Base-by-base conservation (phyloP, 1,140 invertebrate genomes). In the Frieseomelitta varia region DNA sequence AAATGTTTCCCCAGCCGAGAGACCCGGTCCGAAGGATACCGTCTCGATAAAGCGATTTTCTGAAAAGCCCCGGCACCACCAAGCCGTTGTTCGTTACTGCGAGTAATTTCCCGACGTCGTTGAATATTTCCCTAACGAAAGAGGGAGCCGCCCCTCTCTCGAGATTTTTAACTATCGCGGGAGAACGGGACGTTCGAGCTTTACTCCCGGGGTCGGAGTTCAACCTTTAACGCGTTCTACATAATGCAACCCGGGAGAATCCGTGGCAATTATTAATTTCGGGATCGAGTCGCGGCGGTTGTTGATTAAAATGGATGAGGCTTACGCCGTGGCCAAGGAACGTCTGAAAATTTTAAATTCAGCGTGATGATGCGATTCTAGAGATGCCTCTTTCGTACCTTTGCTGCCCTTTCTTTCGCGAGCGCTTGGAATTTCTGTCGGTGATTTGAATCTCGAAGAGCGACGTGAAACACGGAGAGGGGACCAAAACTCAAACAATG, bases 121-220 rank as follows among this genome's bases (percentile, higher is more conserved):
- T 77, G 53, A 77, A 74, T 71, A 87, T 83, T 87, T 86, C 84
- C 71, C 75, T 79, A 83, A 86, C 65, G 85, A 83, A 85, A 69
- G 34, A 56, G 65, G 47, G 55, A 55, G 85, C 79, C 65, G 65
- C 51, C 24, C 85, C 78, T 47, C 39, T 39, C 77, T 39, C 21
- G 87, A 87, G 86, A 74, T 85, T 72, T 84, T 87, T 85, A 87
- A 88, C 87, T 81, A 87, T 85, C 85, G 30, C 30, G 30, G 30
- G 30, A 30, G 30, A 30, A 30, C 30, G 30, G 30, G 30, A 30
- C 30, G 17, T 53, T 4, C 47, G 47, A n/a, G 51, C 30, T n/a
- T 27, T n/a, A n/a, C n/a, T n/a, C n/a, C n/a, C n/a, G n/a, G n/a
- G 1, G 53, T n/a, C 12, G 1, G 55, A 63, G 58, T 56, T 71